A percentile compares a stretch with the other conserved stretches of the same genome.
These are phyloP conservation scores for Drosophila subobscura DNA, from an alignment of 1,140 invertebrate genomes.

Conservation along the genomic window DNA sequence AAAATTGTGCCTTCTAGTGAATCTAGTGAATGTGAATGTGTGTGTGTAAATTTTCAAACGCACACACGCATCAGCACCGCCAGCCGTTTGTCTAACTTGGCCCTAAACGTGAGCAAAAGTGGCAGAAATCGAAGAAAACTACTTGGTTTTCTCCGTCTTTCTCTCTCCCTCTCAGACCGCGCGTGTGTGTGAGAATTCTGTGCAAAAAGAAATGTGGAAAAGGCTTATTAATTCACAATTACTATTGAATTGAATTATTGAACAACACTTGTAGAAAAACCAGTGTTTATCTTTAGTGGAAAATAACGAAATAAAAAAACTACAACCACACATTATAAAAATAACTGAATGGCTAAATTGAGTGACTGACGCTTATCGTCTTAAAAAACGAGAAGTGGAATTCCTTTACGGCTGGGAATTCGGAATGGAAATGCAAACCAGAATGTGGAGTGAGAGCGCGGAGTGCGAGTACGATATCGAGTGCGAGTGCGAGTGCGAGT, in stretches of 20 bases:
- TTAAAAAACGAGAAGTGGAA: slow-evolving; percentile 10
- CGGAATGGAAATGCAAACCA: slow-evolving; percentile 18
- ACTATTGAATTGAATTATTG: slow-evolving; percentile 10
- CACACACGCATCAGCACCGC: slow-evolving; percentile 46
- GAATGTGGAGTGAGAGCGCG: slow-evolving; percentile 9
- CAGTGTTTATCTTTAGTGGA: slow-evolving; percentile 53
- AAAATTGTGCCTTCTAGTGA: slow-evolving; percentile 30
- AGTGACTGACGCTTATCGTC: slow-evolving; percentile 39
- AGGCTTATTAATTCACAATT: slow-evolving; percentile 23
- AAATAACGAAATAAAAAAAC: slow-evolving; percentile 21
- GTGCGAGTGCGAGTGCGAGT: no score
- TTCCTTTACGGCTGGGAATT: slow-evolving; percentile 8
- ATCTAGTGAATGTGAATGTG: slow-evolving; percentile 19
- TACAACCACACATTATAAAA: slow-evolving; percentile 40
- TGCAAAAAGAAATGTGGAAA: slow-evolving; percentile 24
- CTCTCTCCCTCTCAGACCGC: not conserved
- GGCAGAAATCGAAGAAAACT: slow-evolving; percentile 10
- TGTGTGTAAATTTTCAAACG: slow-evolving; percentile 58
- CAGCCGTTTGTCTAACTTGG: slow-evolving; percentile 59
- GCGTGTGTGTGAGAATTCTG: slow-evolving; percentile 15
- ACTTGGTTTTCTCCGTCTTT: slow-evolving; percentile 19
- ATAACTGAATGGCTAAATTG: slow-evolving; percentile 47
- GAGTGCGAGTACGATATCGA: not conserved
- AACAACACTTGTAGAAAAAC: slow-evolving; percentile 21
- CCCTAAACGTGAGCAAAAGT: slow-evolving; percentile 53